Conservation (phyloP, 2,888 invertebrate species). For the Drosophila lacicola region DNA sequence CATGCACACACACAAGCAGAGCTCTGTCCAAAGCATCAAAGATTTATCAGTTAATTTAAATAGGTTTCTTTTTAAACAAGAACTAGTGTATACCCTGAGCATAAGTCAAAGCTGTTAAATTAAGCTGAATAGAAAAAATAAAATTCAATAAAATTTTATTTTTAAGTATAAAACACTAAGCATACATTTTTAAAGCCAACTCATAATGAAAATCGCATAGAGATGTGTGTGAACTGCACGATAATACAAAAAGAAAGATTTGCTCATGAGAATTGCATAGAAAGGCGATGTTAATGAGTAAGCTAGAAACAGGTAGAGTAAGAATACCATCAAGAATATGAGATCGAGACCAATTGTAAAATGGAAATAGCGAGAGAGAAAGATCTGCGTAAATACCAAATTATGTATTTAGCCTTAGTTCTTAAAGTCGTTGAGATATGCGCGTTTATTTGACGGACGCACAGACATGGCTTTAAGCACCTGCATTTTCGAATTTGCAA, state of each 20-base stretch:
- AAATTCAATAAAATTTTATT: background rate
- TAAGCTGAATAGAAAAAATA: background rate
- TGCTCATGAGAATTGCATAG: background rate
- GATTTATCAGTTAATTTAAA: slow-evolving; percentile 50
- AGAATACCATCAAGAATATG: too few relatives aligned
- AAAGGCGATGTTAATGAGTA: background rate
- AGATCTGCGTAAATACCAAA: too few relatives aligned
- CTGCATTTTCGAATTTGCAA: slow-evolving; percentile 1
- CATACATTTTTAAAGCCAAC: too few relatives aligned
- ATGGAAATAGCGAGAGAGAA: too few relatives aligned
- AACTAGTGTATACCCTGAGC: background rate
- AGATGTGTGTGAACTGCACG: background rate
- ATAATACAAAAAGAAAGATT: background rate
- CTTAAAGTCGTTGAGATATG: too few relatives aligned
- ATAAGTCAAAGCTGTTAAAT: too few relatives aligned
- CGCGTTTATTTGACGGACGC: too few relatives aligned
- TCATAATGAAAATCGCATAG: background rate
- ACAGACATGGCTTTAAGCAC: background rate
- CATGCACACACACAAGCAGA: slow-evolving; percentile 2
- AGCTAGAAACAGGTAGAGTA: too few relatives aligned
- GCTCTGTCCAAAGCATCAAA: slow-evolving; percentile 28
- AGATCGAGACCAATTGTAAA: too few relatives aligned
- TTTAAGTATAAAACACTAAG: too few relatives aligned
- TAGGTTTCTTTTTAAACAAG: slow-evolving; percentile 20
- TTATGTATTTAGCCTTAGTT: too few relatives aligned